These are phyloP conservation scores for Percopsis transmontana DNA, from an alignment of 2,113 vertebrate genomes.

Conservation along the genomic window DNA sequence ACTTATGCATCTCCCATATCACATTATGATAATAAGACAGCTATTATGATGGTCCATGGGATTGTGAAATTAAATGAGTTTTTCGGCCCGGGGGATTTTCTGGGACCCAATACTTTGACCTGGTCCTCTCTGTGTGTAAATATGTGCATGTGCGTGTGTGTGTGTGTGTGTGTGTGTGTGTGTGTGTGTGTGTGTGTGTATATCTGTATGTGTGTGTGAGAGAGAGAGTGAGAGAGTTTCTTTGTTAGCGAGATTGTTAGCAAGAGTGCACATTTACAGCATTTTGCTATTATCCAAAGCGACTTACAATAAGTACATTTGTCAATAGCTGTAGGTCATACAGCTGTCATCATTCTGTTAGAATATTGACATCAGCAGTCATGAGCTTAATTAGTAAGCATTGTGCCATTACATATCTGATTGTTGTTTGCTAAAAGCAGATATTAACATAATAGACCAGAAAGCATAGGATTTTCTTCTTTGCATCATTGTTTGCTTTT, in stretches of 20 bases:
- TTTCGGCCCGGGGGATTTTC: conserved; percentile 1
- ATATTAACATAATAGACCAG: too few species aligned
- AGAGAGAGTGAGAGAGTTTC: neutral
- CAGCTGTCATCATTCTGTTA: too few species aligned
- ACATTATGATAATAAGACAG: conserved; percentile 41
- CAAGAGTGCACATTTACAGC: neutral
- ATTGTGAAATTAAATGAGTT: conserved; percentile 32
- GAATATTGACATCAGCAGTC: too few species aligned
- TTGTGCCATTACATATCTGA: too few species aligned
- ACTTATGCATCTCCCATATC: conserved; percentile 38
- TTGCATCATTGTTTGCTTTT: too few species aligned
- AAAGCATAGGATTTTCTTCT: too few species aligned
- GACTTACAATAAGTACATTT: neutral
- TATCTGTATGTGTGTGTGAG: neutral
- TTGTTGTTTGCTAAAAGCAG: too few species aligned
- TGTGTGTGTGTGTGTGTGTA: neutral
- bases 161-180: neutral
- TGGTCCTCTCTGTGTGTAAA: neutral
- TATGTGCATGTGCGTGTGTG: conserved; percentile 1
- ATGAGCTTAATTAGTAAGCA: too few species aligned
- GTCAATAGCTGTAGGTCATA: too few species aligned
- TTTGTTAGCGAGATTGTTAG: neutral
- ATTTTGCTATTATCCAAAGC: too few species aligned
- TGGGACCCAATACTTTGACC: conserved; percentile 20
- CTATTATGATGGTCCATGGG: conserved; percentile 22